phyloP scores from a whole-genome alignment of 2,888 invertebrate genomes.

The Siphonodentalium dalli region DNA sequence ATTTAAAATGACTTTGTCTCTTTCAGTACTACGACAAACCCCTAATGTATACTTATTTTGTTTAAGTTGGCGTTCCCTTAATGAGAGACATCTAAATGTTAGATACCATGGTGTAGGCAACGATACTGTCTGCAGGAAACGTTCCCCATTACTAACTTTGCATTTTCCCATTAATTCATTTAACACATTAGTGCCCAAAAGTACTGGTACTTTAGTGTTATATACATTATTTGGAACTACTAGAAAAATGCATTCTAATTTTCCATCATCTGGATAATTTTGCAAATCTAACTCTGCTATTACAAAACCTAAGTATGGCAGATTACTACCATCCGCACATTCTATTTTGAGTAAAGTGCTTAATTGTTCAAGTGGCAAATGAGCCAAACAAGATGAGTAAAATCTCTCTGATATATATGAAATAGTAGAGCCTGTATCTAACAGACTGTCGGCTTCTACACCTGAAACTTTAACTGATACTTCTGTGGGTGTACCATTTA shows the following conservation, averaged over 20 bases:
- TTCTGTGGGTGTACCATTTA: no score
- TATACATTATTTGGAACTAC: conserved; percentile 10
- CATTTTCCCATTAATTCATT: neutral
- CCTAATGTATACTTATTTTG: neutral
- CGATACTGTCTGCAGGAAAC: neutral
- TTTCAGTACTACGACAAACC: neutral
- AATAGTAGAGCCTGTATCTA: conserved; percentile 4
- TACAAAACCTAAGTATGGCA: conserved; percentile 7
- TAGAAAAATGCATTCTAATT: neutral
- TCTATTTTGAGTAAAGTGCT: conserved; percentile 1
- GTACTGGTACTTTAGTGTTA: conserved; percentile 1
- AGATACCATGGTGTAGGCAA: conserved; percentile 8
- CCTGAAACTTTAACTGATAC: no score
- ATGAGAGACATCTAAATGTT: neutral
- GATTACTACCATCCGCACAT: neutral
- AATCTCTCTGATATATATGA: neutral
- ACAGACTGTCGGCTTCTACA: neutral
- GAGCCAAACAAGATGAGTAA: neutral
- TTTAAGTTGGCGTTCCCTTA: neutral
- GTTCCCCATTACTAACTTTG: neutral
- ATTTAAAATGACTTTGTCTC: neutral
- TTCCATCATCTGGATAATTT: no score
- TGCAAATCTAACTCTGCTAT: no score
- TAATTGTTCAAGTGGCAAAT: neutral
- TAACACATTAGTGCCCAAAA: conserved; percentile 1